Conservation (phyloP, 64 coral and sea anemone genomes). For the Astreopora myriophthalma region DNA sequence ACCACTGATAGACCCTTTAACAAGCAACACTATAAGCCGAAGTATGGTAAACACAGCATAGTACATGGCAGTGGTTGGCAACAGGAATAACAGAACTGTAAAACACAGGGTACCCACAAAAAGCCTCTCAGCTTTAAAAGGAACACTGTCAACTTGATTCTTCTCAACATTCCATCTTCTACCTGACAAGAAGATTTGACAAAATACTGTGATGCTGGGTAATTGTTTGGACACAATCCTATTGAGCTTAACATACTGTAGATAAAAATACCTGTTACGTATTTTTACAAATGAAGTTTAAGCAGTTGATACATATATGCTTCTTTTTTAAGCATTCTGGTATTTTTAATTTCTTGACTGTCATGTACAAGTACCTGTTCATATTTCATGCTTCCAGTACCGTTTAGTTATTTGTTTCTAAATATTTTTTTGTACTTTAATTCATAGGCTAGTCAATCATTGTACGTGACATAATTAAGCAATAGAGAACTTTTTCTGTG, state of each 20-base stretch:
- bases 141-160: slow-evolving; percentile 83
- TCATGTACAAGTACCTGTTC: too few species aligned
- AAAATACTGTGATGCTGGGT: not conserved
- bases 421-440: too few species aligned
- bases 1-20: slow-evolving; percentile 51
- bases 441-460: too few species aligned
- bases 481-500: too few species aligned
- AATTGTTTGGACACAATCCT: not conserved
- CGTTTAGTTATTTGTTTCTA: too few species aligned
- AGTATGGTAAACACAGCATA: slow-evolving; percentile 92
- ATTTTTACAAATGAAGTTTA: too few species aligned
- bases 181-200: slow-evolving; percentile 37
- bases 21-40: slow-evolving; percentile 69
- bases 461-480: too few species aligned
- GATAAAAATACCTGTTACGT: not conserved
- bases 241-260: not conserved
- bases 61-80: slow-evolving; percentile 86
- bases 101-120: slow-evolving; percentile 89
- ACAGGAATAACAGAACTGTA: slow-evolving; percentile 89
- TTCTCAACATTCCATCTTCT: slow-evolving; percentile 91
- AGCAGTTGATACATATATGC: too few species aligned
- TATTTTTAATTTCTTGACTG: too few species aligned
- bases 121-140: slow-evolving; percentile 85
- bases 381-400: too few species aligned
- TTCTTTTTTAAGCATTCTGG: too few species aligned